phyloP scores from a whole-genome alignment of 2,797 vertebrate genomes.

The Chelidonichthys spinosus region DNA sequence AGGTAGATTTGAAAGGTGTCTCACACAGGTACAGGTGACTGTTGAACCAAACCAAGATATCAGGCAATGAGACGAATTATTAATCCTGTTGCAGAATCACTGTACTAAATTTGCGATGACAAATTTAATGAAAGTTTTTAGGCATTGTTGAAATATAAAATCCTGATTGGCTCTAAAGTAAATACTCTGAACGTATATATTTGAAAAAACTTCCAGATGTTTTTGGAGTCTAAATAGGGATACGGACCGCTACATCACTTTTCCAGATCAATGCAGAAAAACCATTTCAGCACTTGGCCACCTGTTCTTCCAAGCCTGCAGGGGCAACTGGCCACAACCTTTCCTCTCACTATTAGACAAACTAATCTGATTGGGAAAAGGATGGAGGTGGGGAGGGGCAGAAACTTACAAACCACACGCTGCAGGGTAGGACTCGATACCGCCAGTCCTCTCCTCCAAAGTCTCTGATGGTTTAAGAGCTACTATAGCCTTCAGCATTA shows the following conservation, averaged over 20 bases:
- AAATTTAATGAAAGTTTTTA: neutral
- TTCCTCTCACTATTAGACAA: conserved; percentile 78
- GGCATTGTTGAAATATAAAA: neutral
- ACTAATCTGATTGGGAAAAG: conserved; percentile 78
- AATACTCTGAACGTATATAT: neutral
- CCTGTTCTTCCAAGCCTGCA: conserved; percentile 76
- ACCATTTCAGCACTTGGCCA: conserved; percentile 69
- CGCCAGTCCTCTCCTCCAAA: conserved; percentile 52
- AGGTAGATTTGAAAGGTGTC: conserved; percentile 57
- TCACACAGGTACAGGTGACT: conserved; percentile 18
- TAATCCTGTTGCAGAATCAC: neutral
- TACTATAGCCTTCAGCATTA: conserved; percentile 67
- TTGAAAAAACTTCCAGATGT: conserved; percentile 1
- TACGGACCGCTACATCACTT: conserved; percentile 26
- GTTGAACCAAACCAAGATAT: neutral
- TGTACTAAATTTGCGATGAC: neutral
- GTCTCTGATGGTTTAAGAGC: conserved; percentile 74
- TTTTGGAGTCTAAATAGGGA: conserved; percentile 18
- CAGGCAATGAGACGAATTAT: neutral
- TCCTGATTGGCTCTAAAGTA: neutral
- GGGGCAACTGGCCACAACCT: conserved; percentile 71
- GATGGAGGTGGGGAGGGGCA: conserved; percentile 67
- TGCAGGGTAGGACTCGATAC: conserved; percentile 80
- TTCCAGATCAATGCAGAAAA: conserved; percentile 51
- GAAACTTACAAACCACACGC: conserved; percentile 74